phyloP scores from a whole-genome alignment of 2,888 invertebrate genomes.

The Aspidiotus destructor region DNA sequence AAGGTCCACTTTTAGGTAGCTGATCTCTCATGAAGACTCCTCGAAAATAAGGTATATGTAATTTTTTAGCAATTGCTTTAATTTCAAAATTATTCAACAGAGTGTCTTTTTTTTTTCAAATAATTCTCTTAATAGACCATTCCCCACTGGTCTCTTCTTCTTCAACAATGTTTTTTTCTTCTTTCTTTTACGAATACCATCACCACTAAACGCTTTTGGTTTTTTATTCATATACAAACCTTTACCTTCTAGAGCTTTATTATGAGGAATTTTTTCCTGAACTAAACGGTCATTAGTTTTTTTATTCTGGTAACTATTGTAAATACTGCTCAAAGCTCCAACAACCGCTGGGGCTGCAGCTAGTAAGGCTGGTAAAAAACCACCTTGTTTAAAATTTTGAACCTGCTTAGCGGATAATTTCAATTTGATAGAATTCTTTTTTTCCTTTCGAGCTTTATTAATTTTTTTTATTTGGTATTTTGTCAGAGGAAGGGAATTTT shows the following conservation, averaged over 20 bases:
- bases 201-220: constrained; percentile 5
- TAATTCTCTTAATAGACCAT: too few species aligned
- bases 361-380: too few species aligned
- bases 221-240: constrained; percentile 6
- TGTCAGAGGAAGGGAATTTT: not conserved
- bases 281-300: constrained; percentile 3
- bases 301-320: constrained; percentile 3
- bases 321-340: not conserved
- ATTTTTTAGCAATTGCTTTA: too few species aligned
- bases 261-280: constrained; percentile 6
- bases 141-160: too few species aligned
- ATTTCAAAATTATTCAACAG: too few species aligned
- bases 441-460: not conserved
- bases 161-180: too few species aligned
- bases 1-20: too few species aligned
- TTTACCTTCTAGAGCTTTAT: constrained; percentile 3
- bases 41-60: too few species aligned
- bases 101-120: too few species aligned
- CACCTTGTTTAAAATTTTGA: too few species aligned
- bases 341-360: not conserved
- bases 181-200: not conserved
- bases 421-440: too few species aligned
- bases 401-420: not conserved
- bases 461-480: constrained; percentile 10
- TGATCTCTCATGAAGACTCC: too few species aligned